Percentiles rank a stretch among this genome's conserved stretches.
These are phyloP conservation scores for Agrochola lychnidis DNA, from an alignment of 2,888 invertebrate genomes.

Conservation along the genomic window DNA sequence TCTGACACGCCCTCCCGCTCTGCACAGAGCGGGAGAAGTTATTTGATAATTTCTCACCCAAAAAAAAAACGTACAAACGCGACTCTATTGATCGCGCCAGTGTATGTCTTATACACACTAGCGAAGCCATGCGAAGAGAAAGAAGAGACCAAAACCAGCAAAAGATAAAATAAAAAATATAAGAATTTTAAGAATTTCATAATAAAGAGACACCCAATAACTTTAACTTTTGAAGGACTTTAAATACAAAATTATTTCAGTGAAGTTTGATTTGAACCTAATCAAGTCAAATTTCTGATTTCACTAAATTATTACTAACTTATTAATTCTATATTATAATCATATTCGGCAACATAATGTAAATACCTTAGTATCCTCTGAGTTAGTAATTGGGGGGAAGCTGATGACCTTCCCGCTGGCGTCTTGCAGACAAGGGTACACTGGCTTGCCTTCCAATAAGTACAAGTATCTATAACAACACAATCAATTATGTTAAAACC, in stretches of 20 bases:
- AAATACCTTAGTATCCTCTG: conserved; percentile 94
- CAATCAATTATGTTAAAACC: not conserved
- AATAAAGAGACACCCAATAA: not conserved
- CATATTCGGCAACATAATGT: not conserved
- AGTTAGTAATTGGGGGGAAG: conserved; percentile 96
- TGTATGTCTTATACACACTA: no score
- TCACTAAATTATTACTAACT: not conserved
- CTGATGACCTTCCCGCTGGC: conserved; percentile 93
- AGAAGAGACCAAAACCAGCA: not conserved
- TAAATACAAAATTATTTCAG: not conserved
- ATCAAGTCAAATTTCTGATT: not conserved
- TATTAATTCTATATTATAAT: not conserved
- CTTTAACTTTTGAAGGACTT: not conserved
- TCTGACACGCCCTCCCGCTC: no score
- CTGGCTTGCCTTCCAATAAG: conserved; percentile 93
- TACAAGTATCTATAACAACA: conserved; percentile 92
- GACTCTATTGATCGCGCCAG: no score
- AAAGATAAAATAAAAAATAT: no score
- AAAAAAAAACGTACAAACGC: no score
- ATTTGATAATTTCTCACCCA: no score
- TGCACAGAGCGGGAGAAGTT: no score
- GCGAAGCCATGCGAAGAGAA: not conserved
- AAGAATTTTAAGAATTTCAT: no score
- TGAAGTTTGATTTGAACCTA: not conserved
- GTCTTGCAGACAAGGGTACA: conserved; percentile 94